phyloP scores from a whole-genome alignment of 2,113 vertebrate species.

The Ahaetulla prasina region DNA sequence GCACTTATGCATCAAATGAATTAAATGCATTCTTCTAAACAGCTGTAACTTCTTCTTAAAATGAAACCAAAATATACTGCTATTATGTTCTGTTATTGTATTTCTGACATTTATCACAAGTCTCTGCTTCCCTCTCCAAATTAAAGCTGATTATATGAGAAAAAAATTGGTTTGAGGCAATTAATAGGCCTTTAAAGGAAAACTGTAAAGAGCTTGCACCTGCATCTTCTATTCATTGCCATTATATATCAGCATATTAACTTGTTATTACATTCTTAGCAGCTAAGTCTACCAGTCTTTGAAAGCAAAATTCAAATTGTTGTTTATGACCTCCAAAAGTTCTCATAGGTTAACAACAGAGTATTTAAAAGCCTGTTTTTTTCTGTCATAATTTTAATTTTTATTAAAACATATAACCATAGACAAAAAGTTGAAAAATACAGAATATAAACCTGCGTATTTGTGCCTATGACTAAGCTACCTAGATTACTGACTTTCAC shows the following conservation, averaged over 20 bases:
- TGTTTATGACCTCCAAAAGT: background rate
- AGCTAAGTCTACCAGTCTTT: background rate
- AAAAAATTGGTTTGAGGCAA: background rate
- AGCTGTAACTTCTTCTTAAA: background rate
- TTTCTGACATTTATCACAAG: background rate
- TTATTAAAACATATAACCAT: background rate
- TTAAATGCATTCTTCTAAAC: background rate
- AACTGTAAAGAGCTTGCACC: background rate
- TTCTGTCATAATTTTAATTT: background rate
- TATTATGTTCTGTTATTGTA: background rate
- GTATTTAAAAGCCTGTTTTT: background rate
- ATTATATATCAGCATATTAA: background rate
- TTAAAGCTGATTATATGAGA: background rate
- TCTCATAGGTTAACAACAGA: background rate
- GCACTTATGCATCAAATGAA: background rate
- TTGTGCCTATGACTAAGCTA: background rate
- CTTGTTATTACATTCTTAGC: background rate
- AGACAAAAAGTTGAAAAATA: background rate
- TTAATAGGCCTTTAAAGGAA: background rate
- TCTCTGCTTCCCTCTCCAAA: background rate
- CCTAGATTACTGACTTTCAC: background rate
- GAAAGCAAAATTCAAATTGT: background rate
- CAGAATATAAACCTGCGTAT: background rate
- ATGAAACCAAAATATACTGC: background rate
- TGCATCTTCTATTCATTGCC: background rate